Conservation (phyloP, 2,797 vertebrate genomes). For the Dendrocincla fuliginosa region DNA sequence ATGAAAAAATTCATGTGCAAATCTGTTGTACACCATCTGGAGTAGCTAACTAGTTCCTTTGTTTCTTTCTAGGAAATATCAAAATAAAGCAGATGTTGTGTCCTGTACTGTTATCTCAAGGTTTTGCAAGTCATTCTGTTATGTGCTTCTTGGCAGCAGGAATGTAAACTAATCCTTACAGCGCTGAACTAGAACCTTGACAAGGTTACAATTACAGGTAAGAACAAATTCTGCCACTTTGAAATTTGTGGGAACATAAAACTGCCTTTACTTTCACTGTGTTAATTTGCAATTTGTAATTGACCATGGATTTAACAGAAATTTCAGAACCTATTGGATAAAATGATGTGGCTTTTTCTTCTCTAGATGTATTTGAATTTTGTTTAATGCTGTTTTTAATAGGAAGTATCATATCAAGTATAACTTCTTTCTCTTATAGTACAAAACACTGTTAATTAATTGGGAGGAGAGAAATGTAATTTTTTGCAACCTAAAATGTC, state of each 20-base stretch:
- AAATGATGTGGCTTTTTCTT: background rate
- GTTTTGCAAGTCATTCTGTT: conserved; percentile 59
- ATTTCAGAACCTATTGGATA: background rate
- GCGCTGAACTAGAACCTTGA: conserved; percentile 45
- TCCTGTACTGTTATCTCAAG: conserved; percentile 62
- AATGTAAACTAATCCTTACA: conserved; percentile 68
- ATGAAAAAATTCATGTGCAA: background rate
- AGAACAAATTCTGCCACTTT: background rate
- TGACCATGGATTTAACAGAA: background rate
- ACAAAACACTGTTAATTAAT: background rate
- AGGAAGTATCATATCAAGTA: background rate
- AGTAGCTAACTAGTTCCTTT: conserved; percentile 38
- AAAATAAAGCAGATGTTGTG: conserved; percentile 67
- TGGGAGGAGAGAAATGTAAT: background rate
- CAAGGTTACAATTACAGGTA: conserved; percentile 63
- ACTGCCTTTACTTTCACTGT: background rate
- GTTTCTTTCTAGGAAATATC: conserved; percentile 65
- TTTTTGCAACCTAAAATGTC: background rate
- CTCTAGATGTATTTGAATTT: background rate
- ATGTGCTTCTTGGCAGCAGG: conserved; percentile 54
- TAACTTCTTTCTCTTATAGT: background rate
- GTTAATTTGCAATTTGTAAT: background rate
- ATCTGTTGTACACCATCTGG: background rate
- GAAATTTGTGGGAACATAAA: background rate
- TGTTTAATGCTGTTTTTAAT: background rate